phyloP scores from a whole-genome alignment of 2,113 vertebrate species.

The Apeltes quadracus region DNA sequence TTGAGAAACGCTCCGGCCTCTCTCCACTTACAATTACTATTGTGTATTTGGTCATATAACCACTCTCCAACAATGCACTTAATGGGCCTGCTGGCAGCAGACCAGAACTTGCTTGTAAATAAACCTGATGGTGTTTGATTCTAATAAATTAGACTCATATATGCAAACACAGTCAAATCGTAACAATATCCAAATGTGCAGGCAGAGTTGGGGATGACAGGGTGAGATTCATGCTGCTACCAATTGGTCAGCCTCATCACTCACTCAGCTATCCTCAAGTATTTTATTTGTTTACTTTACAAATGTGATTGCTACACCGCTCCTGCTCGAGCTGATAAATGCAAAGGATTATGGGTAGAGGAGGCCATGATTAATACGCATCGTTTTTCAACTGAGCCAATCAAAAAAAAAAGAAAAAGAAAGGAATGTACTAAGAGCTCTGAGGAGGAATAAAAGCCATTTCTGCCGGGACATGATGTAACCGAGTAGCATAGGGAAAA shows the following conservation, averaged over 20 bases:
- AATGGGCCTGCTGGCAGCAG: constrained; percentile 80
- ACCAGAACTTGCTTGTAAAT: constrained; percentile 81
- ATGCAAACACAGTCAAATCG: constrained; percentile 75
- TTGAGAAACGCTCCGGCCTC: constrained; percentile 72
- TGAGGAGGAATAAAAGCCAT: constrained; percentile 42
- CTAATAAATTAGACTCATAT: constrained; percentile 81
- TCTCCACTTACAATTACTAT: constrained; percentile 80
- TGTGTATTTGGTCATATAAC: constrained; percentile 80
- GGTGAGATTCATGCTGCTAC: constrained; percentile 65
- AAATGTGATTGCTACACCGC: constrained; percentile 70
- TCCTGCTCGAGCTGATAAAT: constrained; percentile 62
- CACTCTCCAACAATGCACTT: constrained; percentile 77
- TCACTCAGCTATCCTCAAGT: constrained; percentile 72
- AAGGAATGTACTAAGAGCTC: constrained; percentile 55
- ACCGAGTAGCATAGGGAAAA: constrained; percentile 27
- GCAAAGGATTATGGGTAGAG: constrained; percentile 66
- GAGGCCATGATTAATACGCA: constrained; percentile 62
- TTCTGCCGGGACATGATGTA: constrained; percentile 47
- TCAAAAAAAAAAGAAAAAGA: constrained; percentile 26
- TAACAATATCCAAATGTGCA: constrained; percentile 70
- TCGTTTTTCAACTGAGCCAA: constrained; percentile 62
- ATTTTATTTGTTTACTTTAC: constrained; percentile 77
- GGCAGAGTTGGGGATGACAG: constrained; percentile 52
- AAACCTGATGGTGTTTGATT: constrained; percentile 74
- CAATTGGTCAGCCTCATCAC: constrained; percentile 64